A percentile compares a stretch with the other conserved stretches of the same genome.
phyloP scores from a whole-genome alignment of 2,888 invertebrate species.

The Anodontia alba region DNA sequence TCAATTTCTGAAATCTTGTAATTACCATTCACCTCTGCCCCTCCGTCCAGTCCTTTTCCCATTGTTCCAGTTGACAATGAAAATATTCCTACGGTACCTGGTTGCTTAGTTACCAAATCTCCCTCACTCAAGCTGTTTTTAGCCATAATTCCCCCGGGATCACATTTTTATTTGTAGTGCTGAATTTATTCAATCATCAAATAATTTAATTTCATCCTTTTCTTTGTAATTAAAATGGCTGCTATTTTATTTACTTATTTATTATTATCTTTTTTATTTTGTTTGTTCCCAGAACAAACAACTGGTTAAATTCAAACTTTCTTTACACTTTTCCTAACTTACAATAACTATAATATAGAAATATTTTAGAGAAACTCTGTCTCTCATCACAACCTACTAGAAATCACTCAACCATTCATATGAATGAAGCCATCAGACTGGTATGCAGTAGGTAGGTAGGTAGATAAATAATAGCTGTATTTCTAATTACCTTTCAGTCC shows the following conservation, averaged over 20 bases:
- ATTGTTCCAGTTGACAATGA: slow-evolving; percentile 53
- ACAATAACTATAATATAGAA: too few relatives aligned
- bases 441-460: background rate
- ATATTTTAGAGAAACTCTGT: too few relatives aligned
- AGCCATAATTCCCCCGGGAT: slow-evolving; percentile 33
- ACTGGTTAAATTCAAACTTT: too few relatives aligned
- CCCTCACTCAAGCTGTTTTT: slow-evolving; percentile 55
- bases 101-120: slow-evolving; percentile 58
- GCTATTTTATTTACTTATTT: too few relatives aligned
- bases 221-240: too few relatives aligned
- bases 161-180: background rate
- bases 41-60: slow-evolving; percentile 43
- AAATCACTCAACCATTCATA: background rate
- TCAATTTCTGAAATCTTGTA: slow-evolving; percentile 34
- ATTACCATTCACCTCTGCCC: slow-evolving; percentile 48
- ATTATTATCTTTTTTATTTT: too few relatives aligned
- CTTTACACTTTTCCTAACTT: too few relatives aligned
- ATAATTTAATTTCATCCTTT: background rate
- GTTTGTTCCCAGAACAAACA: too few relatives aligned
- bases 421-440: background rate
- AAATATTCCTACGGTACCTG: slow-evolving; percentile 49
- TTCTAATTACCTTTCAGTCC: background rate
- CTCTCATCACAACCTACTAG: background rate
- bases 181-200: too few relatives aligned
- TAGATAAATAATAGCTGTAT: background rate